Evolutionary conservation across 2,113 vertebrate genomes (phyloP).

Genomic region (Alligator mississippiensis): DNA sequence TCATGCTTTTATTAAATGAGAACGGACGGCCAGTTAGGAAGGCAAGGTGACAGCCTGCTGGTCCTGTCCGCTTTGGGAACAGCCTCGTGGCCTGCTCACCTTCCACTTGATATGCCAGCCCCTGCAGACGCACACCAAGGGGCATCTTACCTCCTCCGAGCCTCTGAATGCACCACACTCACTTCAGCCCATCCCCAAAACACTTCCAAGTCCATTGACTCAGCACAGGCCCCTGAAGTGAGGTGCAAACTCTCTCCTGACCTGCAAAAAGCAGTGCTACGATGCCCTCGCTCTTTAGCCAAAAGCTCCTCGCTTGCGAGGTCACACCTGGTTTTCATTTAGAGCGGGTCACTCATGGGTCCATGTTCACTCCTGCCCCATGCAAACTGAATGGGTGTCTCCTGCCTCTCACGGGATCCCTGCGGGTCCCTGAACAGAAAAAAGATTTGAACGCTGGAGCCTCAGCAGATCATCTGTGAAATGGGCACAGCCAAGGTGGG

Average conservation of each 20-base stretch:
- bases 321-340: background rate
- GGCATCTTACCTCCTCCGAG: background rate
- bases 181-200: fast-evolving
- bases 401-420: too few relatives aligned
- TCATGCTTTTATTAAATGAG: background rate
- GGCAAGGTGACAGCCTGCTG: background rate
- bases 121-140: fast-evolving
- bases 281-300: background rate
- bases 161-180: fast-evolving
- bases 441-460: too few relatives aligned
- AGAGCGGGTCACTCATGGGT: background rate
- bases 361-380: background rate
- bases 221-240: background rate
- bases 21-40: background rate
- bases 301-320: background rate
- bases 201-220: background rate
- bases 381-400: background rate
- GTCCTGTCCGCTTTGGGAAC: background rate
- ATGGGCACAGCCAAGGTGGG: background rate
- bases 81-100: background rate
- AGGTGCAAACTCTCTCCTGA: fast-evolving
- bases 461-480: background rate
- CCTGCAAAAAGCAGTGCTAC: background rate
- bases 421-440: too few relatives aligned
- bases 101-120: background rate